Evolutionary conservation across 2,797 vertebrate species (phyloP).

Genomic region (Otus scops): DNA sequence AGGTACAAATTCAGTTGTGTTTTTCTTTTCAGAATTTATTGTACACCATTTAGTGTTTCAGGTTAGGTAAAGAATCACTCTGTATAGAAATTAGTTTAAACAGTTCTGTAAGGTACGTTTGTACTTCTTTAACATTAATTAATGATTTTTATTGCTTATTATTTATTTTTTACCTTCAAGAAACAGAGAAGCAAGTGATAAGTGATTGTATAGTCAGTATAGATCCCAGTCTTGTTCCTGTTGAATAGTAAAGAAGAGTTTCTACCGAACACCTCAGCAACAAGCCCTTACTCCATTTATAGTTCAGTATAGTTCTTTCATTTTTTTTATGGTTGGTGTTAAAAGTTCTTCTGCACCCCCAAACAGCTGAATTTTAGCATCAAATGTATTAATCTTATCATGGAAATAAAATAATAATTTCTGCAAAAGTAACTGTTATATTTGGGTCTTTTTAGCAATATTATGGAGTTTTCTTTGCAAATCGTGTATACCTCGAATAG

Average conservation of each 20-base stretch:
- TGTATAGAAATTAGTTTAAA: neutral
- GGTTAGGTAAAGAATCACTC: neutral
- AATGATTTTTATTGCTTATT: neutral
- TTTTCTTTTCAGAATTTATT: neutral
- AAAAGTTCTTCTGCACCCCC: neutral
- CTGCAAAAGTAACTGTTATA: neutral
- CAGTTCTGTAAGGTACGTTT: neutral
- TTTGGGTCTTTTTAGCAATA: neutral
- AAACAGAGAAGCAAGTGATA: neutral
- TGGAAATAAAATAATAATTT: neutral
- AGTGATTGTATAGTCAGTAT: neutral
- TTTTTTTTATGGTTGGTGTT: neutral
- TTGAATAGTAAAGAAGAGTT: neutral
- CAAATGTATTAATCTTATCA: neutral
- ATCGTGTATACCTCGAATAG: neutral
- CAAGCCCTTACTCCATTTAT: neutral
- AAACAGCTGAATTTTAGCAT: neutral
- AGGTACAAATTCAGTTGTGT: neutral
- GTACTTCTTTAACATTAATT: neutral
- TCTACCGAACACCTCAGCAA: neutral
- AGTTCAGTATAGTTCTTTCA: neutral
- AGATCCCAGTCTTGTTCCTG: neutral
- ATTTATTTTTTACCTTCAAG: neutral
- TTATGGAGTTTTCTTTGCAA: neutral
- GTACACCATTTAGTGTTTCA: neutral